Percentiles rank a stretch among this genome's conserved stretches.
These are phyloP conservation scores for Mimas tiliae DNA, from an alignment of 2,888 invertebrate genomes.

Conservation along the genomic window DNA sequence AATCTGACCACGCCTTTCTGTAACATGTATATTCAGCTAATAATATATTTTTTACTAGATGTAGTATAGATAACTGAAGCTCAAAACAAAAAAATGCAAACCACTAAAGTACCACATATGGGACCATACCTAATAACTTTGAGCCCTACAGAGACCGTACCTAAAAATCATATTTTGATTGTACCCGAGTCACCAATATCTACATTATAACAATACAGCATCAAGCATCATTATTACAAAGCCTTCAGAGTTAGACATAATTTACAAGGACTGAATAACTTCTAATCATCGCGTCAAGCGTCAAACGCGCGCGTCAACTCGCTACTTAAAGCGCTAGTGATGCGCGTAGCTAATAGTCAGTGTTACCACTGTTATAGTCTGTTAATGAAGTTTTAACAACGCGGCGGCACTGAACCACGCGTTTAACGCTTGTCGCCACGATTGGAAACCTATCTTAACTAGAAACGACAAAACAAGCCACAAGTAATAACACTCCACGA, in stretches of 20 bases:
- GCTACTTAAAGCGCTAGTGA: too few species aligned
- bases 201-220: background rate
- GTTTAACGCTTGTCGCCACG: background rate
- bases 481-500: conserved; percentile 8
- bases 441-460: conserved; percentile 32
- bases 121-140: background rate
- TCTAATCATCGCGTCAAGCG: background rate
- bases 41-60: too few species aligned
- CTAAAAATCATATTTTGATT: background rate
- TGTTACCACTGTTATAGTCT: too few species aligned
- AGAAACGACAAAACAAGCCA: conserved; percentile 15
- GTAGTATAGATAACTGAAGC: too few species aligned
- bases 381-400: background rate
- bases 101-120: too few species aligned
- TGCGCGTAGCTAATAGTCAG: too few species aligned
- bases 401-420: background rate
- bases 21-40: too few species aligned
- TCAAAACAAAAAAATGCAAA: too few species aligned
- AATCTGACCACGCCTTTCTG: too few species aligned
- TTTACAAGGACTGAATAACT: conserved; percentile 36
- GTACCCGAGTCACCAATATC: background rate
- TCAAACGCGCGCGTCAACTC: background rate
- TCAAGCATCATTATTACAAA: background rate
- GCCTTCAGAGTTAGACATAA: conserved; percentile 33
- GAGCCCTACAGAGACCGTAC: background rate